These are phyloP conservation scores for Halcyon malimbica DNA, from an alignment of 2,113 vertebrate species.

Conservation along the genomic window DNA sequence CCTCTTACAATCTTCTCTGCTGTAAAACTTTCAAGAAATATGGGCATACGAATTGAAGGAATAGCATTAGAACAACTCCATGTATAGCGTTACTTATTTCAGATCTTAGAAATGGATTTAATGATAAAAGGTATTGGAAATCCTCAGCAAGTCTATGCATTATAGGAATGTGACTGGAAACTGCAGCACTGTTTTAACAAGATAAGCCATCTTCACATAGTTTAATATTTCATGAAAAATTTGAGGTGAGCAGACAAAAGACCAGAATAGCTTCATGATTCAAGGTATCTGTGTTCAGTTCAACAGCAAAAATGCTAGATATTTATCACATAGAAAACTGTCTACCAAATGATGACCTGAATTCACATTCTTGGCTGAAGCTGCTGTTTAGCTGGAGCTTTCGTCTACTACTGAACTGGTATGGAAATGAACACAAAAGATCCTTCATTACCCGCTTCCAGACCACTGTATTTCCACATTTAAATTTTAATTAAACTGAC, in stretches of 20 bases:
- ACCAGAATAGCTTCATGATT: neutral
- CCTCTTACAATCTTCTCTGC: neutral
- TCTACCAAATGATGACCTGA: neutral
- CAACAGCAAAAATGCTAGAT: neutral
- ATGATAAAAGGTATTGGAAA: neutral
- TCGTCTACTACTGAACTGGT: neutral
- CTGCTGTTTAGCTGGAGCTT: neutral
- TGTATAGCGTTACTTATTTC: neutral
- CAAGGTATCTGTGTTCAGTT: neutral
- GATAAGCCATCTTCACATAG: neutral
- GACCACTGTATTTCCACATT: neutral
- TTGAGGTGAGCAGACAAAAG: neutral
- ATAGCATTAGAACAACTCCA: neutral
- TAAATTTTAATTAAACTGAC: constrained; percentile 39
- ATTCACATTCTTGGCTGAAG: neutral
- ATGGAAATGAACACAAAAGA: constrained; percentile 1
- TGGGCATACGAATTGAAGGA: neutral
- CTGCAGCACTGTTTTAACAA: neutral
- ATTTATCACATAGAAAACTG: neutral
- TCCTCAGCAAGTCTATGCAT: neutral
- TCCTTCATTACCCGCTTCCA: neutral
- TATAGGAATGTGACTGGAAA: neutral
- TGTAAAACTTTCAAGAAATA: neutral
- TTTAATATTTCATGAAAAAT: neutral
- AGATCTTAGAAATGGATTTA: neutral